Evolutionary conservation across 2,797 vertebrate genomes (phyloP), one percentile per base, ranked within the genome.

Genomic region (Pseudochromis fuscus): DNA sequence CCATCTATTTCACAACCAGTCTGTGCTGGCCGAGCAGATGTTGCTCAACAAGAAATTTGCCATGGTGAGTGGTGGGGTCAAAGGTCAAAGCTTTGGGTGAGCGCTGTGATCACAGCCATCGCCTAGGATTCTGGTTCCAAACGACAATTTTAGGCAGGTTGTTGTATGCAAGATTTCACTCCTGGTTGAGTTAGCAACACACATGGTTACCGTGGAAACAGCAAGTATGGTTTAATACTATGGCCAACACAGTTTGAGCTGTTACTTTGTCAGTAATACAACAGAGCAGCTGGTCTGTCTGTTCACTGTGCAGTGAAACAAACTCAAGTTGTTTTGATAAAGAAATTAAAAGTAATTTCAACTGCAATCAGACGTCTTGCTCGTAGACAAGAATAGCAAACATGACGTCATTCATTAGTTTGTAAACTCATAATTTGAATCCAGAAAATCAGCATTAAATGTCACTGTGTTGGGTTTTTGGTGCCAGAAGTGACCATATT

Each of bases 1-100:
- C 15, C 98, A 99, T 84, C 95, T 99, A 45, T 99, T 99, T 94
- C 98, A 99, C 92, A 99, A 99, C 92, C 97, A 99, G 91, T 98
- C 97, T 0, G 97, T 99, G 82, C 92, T 99, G 0, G 96, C 97
- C 0, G 98, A 99, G 90, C 98, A 99, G 95, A 99, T 99, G 98
- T 93, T 97, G 83, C 94, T 99, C 88, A 99, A 99, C 94, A 97
- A 95, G 94, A 97, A 96, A 90, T 99, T 99, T 75, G 98, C 98
- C 78, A 93, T 97, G 87, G 98, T 99, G 94, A 97, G 96, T 95
- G 89, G 86, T 15, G 0, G 27, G 4, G 48, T 18, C 10, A 12
- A 52, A 66, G 76, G 82, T 78, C 61, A 64, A 33, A 51, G 64
- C 94, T 58, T 63, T 25, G 25, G 44, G 28, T 19, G 60, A 77